Evolutionary conservation across 2,797 vertebrate genomes (phyloP).

Genomic region (Lacerta viridis): DNA sequence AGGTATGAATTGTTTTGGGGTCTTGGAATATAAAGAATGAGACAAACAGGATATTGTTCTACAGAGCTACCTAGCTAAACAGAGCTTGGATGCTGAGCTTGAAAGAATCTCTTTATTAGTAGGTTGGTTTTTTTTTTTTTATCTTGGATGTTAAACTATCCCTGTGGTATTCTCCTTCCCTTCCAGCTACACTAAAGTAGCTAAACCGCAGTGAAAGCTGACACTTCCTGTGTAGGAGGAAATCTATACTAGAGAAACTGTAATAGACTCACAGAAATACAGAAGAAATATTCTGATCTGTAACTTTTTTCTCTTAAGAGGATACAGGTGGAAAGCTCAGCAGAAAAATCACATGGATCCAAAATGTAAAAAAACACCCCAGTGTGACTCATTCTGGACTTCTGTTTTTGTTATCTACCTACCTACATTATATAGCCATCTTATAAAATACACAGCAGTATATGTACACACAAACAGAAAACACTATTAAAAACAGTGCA

Average conservation of each 20-base stretch:
- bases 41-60: slow-evolving; percentile 17
- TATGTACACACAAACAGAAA: too few species aligned
- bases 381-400: neutral
- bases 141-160: neutral
- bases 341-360: neutral
- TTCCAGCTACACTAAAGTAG: neutral
- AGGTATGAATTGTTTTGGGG: neutral
- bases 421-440: too few species aligned
- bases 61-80: neutral
- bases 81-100: neutral
- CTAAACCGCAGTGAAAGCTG: neutral
- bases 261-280: neutral
- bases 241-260: neutral
- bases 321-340: neutral
- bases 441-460: too few species aligned
- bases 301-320: neutral
- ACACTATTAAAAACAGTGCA: too few species aligned
- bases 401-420: neutral
- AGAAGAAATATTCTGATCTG: neutral
- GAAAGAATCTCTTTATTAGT: neutral
- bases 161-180: neutral
- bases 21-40: slow-evolving; percentile 9
- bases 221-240: neutral
- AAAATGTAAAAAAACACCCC: too few species aligned
- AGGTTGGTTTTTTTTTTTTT: neutral